These are phyloP conservation scores for Mesorhabditis spiculigera DNA, from an alignment of 2,888 invertebrate species.

Conservation along the genomic window DNA sequence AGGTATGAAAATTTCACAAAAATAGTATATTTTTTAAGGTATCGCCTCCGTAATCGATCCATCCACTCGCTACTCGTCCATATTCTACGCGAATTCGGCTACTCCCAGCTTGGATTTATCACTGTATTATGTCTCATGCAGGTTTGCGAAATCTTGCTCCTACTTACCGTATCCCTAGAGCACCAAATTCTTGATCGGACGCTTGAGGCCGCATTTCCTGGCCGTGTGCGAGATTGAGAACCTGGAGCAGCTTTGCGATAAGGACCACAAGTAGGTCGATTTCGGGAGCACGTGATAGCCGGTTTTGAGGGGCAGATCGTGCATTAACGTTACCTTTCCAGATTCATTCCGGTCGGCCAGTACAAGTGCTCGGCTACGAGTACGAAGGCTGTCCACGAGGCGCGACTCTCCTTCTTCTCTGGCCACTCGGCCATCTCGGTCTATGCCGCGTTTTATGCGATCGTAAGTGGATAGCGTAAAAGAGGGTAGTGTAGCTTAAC, in stretches of 20 bases:
- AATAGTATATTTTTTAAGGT: background rate
- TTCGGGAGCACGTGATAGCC: too few species aligned
- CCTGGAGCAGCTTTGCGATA: background rate
- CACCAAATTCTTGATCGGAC: conserved; percentile 85
- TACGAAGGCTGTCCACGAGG: conserved; percentile 23
- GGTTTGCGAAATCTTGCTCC: background rate
- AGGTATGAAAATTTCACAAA: background rate
- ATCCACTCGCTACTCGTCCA: conserved; percentile 33
- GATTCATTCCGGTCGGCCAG: background rate
- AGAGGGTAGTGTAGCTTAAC: too few species aligned
- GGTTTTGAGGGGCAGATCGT: too few species aligned
- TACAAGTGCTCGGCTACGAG: conserved; percentile 32
- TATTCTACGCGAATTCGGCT: conserved; percentile 23
- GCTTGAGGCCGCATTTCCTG: conserved; percentile 88
- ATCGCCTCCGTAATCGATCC: conserved; percentile 21
- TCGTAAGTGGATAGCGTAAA: conserved; percentile 15
- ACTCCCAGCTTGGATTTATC: conserved; percentile 41
- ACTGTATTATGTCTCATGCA: conserved; percentile 25
- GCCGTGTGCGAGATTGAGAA: conserved; percentile 74
- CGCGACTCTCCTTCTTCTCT: conserved; percentile 41
- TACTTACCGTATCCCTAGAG: conserved; percentile 65
- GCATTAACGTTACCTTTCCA: background rate
- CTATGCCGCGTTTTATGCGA: conserved; percentile 35
- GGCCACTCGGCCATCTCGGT: conserved; percentile 41
- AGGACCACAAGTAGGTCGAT: background rate